Conservation (phyloP, 2,113 vertebrate species). For the Rhadina sibilatrix region DNA sequence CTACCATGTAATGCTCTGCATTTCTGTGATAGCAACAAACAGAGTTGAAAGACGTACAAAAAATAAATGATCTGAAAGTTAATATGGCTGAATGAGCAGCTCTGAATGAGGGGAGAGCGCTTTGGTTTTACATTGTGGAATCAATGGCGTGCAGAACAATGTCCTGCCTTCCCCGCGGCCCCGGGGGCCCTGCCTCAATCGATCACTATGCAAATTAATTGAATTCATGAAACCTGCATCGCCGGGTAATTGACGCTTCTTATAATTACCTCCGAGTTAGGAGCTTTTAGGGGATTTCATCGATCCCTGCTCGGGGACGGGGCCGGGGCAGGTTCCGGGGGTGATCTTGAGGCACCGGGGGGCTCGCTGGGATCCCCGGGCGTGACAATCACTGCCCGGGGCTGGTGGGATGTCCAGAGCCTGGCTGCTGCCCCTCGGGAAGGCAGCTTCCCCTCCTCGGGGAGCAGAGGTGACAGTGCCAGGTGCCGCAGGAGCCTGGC, state of each 20-base stretch:
- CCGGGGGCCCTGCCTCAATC: constrained; percentile 63
- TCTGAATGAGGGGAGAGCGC: constrained; percentile 70
- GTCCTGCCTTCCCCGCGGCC: constrained; percentile 71
- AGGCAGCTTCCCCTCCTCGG: rapidly evolving
- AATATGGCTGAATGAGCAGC: constrained; percentile 81
- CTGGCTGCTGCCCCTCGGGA: not conserved
- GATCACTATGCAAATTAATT: constrained; percentile 80
- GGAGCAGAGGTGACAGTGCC: rapidly evolving
- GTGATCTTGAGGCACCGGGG: rapidly evolving
- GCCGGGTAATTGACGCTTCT: constrained; percentile 78
- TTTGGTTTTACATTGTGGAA: constrained; percentile 75
- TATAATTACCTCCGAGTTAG: constrained; percentile 79
- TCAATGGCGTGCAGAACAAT: constrained; percentile 76
- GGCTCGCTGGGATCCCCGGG: rapidly evolving
- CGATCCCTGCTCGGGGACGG: constrained; percentile 44
- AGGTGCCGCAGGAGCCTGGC: not conserved
- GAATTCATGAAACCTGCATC: constrained; percentile 74
- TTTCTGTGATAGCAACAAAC: constrained; percentile 81
- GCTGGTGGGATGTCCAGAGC: not conserved
- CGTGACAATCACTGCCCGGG: not conserved
- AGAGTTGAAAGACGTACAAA: constrained; percentile 79
- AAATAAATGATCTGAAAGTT: constrained; percentile 82
- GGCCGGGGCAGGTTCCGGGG: not conserved
- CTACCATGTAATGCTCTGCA: constrained; percentile 77
- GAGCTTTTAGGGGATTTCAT: constrained; percentile 77